phyloP scores from a whole-genome alignment of 2,797 vertebrate species.

The Gymnodraco acuticeps region DNA sequence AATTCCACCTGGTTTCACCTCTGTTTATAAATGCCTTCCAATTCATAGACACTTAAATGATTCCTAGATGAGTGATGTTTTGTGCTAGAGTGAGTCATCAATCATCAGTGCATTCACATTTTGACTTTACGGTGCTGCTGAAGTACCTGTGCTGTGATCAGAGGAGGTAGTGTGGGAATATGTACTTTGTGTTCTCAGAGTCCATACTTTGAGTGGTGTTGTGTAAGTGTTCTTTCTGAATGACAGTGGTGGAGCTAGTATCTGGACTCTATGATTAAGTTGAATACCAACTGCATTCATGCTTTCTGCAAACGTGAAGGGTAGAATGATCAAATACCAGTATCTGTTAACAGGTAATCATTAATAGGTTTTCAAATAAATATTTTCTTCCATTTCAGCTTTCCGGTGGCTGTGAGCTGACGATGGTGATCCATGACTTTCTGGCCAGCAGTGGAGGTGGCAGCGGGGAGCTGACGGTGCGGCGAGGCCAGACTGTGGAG shows the following conservation, averaged over 20 bases:
- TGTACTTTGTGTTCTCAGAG: slow-evolving; percentile 20
- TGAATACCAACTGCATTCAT: background rate
- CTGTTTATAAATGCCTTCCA: slow-evolving; percentile 15
- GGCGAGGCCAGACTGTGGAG: slow-evolving; percentile 97
- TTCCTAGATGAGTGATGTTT: slow-evolving; percentile 44
- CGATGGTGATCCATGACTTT: slow-evolving; percentile 98
- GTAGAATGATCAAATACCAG: background rate
- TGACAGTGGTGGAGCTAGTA: background rate
- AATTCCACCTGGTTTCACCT: slow-evolving; percentile 13
- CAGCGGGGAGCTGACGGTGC: slow-evolving; percentile 91
- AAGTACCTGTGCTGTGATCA: slow-evolving; percentile 2
- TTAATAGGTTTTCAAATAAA: background rate
- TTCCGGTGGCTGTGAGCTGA: slow-evolving; percentile 97
- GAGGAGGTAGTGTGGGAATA: slow-evolving; percentile 16
- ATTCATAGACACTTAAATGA: slow-evolving; percentile 27
- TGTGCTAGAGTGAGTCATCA: slow-evolving; percentile 57
- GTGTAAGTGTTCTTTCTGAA: background rate
- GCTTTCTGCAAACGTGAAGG: background rate
- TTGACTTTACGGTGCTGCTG: slow-evolving; percentile 4
- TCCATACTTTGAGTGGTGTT: background rate
- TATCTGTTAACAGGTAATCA: background rate
- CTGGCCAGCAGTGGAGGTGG: slow-evolving; percentile 90
- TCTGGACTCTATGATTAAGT: background rate
- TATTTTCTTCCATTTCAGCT: slow-evolving; percentile 81
- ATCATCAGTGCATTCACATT: slow-evolving; percentile 17